Base-by-base conservation (phyloP, 1,140 invertebrate species). In the Bombus waltoni region DNA sequence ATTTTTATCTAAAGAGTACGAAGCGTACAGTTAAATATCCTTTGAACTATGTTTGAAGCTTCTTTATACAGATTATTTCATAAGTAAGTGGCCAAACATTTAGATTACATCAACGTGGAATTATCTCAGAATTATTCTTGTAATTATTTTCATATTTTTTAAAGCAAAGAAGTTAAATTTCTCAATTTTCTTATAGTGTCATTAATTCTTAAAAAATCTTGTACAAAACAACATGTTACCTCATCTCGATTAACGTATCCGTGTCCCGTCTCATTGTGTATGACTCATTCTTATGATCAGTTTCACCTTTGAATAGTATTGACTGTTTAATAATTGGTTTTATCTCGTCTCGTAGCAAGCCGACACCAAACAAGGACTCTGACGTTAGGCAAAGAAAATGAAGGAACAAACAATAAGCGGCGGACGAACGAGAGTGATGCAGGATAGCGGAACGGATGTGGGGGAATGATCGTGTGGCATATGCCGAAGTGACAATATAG, bases 331-430 rank as follows among this genome's bases (percentile, higher is more conserved):
- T 80, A 6, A 71, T 78, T 9, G 35, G 82, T 88, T 81, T 88
- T 44, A 66, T 89, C 89, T 83, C 85, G 72, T 92, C 88, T 86
- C 25, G n/a, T 84, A 95, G 95, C 65, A 95, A 95, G 87, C 94
- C 95, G 62, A 92, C 93, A 68, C 94, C 95, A 73, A 95, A 95
- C 88, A 96, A 96, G 92, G 95, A 95, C 70, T 95, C 94, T 38
- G 95, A 95, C 74, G 94, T 96, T 73, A 94, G 95, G 73, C 95
- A 96, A 79, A 95, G 95, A 91, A 96, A 96, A 86, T 96, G 94
- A 96, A 88, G 68, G 42, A 77, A 15, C 68, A 86, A 89, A 74
- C 15, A 85, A 83, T 74, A 81, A 91, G 89, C 89, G 86, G 88
- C 90, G 91, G 62, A 92, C 89, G 86, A 91, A 89, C 70, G 88